Conservation (phyloP, 2,797 vertebrate species). For the Myotis myotis region DNA sequence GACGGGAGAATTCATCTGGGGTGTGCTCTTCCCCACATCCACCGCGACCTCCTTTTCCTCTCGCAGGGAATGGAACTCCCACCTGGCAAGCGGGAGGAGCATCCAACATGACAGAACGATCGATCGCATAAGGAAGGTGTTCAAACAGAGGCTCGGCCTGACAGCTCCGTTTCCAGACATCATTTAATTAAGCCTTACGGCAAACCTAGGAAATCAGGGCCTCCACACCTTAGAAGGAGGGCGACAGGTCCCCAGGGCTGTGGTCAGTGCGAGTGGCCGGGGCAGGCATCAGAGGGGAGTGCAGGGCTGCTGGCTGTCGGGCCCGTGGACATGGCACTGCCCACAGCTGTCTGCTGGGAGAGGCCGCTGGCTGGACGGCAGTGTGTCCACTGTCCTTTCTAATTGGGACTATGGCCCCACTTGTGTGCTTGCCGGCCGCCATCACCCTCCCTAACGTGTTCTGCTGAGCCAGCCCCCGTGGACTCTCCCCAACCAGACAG, state of each 20-base stretch:
- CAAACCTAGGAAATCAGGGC: background rate
- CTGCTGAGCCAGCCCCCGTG: background rate
- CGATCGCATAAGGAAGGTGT: background rate
- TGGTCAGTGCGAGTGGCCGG: too few species aligned
- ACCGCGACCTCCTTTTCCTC: background rate
- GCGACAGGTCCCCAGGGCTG: accelerated
- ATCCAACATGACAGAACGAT: background rate
- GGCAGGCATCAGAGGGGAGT: background rate
- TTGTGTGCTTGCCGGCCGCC: background rate
- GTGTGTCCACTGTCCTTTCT: background rate
- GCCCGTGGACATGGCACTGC: accelerated
- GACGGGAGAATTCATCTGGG: background rate
- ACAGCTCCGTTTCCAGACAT: background rate
- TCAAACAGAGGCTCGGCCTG: background rate
- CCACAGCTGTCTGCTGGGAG: background rate
- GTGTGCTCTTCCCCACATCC: background rate
- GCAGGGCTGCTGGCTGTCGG: background rate
- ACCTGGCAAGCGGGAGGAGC: background rate
- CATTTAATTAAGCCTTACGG: background rate
- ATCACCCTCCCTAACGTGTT: background rate
- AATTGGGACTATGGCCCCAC: background rate
- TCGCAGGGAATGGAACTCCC: background rate
- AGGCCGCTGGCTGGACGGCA: background rate
- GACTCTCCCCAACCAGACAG: background rate
- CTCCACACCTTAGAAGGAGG: background rate